phyloP scores from a whole-genome alignment of 2,888 invertebrate species.

The Criorhina ranunculi region DNA sequence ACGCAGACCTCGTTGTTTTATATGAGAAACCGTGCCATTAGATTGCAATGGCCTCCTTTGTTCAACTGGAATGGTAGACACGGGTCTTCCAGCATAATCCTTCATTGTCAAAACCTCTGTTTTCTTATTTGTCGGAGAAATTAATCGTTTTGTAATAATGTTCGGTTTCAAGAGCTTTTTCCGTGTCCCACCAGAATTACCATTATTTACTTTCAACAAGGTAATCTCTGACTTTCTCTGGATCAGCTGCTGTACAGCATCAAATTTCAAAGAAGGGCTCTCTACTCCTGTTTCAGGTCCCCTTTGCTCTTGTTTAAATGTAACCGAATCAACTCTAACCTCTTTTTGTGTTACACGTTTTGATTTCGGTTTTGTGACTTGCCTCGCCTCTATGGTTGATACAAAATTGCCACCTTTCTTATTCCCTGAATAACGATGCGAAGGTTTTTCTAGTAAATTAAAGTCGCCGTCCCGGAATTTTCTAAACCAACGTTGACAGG shows the following conservation, averaged over 20 bases:
- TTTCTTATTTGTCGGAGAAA: neutral
- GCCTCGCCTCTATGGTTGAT: neutral
- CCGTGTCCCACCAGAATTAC: neutral
- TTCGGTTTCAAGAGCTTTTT: neutral
- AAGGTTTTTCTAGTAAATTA: slow-evolving; percentile 18
- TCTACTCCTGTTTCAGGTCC: neutral
- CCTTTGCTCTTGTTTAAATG: slow-evolving; percentile 4
- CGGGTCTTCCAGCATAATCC: neutral
- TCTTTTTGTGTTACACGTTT: neutral
- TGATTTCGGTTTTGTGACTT: neutral
- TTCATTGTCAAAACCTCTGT: neutral
- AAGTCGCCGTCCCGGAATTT: slow-evolving; percentile 51
- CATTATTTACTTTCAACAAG: slow-evolving; percentile 14
- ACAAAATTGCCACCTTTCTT: neutral
- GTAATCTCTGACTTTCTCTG: slow-evolving; percentile 41
- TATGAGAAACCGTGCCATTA: neutral
- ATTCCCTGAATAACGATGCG: neutral
- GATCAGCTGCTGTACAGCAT: slow-evolving; percentile 22
- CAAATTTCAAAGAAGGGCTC: neutral
- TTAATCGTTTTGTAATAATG: neutral
- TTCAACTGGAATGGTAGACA: neutral
- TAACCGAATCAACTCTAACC: slow-evolving; percentile 2
- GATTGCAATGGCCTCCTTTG: neutral
- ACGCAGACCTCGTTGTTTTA: slow-evolving; percentile 13
- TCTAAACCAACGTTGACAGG: slow-evolving; percentile 48